Conservation (phyloP, 2,797 vertebrate genomes). For the Phataginus tricuspis region DNA sequence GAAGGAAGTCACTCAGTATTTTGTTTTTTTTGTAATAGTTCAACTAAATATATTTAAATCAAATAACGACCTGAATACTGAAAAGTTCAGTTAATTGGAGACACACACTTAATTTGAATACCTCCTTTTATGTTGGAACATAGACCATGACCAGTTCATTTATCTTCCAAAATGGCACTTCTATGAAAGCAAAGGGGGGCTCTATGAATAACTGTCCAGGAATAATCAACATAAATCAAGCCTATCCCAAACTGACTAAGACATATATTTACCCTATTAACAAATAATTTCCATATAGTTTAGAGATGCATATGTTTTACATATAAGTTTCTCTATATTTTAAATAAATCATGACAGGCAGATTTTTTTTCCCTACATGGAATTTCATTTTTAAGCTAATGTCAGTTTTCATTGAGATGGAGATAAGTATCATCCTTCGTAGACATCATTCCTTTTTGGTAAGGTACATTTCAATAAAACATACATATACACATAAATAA, state of each 20-base stretch:
- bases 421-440: neutral
- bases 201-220: neutral
- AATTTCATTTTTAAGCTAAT: neutral
- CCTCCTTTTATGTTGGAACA: neutral
- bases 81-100: neutral
- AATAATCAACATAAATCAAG: neutral
- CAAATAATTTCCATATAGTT: neutral
- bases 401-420: neutral
- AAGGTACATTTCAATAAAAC: neutral
- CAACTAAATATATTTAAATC: neutral
- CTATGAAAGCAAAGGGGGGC: neutral
- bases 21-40: neutral
- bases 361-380: neutral
- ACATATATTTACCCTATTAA: neutral
- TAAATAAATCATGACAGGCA: neutral
- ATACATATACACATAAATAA: too few relatives aligned
- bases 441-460: neutral
- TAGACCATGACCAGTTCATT: neutral
- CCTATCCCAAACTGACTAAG: neutral
- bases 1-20: neutral
- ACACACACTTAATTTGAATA: neutral
- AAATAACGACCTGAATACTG: neutral
- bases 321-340: neutral
- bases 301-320: neutral
- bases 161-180: neutral